phyloP scores from a whole-genome alignment of 1,140 invertebrate species.

The Papilio xuthus region DNA sequence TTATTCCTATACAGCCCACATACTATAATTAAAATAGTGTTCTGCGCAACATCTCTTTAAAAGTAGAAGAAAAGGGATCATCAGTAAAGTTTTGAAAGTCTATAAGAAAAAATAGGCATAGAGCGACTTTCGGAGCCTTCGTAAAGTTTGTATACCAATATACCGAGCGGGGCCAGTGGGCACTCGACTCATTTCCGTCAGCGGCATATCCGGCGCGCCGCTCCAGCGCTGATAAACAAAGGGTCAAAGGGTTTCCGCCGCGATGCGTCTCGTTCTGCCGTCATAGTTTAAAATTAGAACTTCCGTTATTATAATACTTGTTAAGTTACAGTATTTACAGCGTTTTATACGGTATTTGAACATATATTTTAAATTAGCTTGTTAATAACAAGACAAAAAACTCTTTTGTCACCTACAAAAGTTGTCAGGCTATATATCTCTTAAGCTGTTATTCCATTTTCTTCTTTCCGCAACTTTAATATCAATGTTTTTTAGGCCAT shows the following conservation, averaged over 20 bases:
- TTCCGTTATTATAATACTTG: neutral
- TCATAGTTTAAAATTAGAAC: constrained; percentile 34
- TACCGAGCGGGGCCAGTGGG: constrained; percentile 55
- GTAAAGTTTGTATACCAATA: neutral
- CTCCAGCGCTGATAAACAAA: constrained; percentile 69
- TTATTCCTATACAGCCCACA: too few relatives aligned
- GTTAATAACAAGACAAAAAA: neutral
- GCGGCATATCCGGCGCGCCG: constrained; percentile 69
- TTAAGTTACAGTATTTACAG: neutral
- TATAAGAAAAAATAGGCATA: neutral
- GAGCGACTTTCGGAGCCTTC: neutral
- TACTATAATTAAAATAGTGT: neutral
- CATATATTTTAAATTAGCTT: neutral
- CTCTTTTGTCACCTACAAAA: neutral
- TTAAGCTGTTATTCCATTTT: neutral
- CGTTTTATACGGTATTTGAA: constrained; percentile 7
- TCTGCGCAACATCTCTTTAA: neutral
- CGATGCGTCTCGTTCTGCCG: constrained; percentile 39
- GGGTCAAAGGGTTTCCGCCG: constrained; percentile 75
- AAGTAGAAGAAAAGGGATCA: too few relatives aligned
- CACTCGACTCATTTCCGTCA: constrained; percentile 66
- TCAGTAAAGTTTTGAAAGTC: too few relatives aligned
- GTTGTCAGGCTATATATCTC: neutral
- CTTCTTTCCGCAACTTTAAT: neutral
- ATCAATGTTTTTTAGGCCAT: neutral